These are phyloP conservation scores for Scolopax rusticola DNA, from an alignment of 2,797 vertebrate genomes.

Conservation along the genomic window DNA sequence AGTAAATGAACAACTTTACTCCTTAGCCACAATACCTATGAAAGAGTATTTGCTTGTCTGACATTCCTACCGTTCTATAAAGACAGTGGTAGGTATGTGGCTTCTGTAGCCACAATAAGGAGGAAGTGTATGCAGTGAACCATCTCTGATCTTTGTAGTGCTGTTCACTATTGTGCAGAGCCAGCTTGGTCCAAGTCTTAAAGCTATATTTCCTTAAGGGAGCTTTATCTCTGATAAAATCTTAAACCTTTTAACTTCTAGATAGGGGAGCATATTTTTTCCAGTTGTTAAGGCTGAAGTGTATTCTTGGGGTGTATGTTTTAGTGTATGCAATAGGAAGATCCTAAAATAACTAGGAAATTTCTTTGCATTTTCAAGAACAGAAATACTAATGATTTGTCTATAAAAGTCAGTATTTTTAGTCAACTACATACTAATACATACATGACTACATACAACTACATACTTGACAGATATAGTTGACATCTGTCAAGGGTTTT, in stretches of 20 bases:
- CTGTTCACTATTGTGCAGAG: neutral
- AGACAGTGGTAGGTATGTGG: neutral
- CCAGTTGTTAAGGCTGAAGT: neutral
- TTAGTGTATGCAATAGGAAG: neutral
- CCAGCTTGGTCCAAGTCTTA: neutral
- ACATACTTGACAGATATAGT: no score
- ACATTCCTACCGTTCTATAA: neutral
- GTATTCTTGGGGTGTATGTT: neutral
- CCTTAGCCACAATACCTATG: neutral
- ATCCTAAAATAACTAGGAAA: neutral
- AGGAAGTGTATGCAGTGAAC: conserved; percentile 9
- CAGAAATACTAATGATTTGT: neutral
- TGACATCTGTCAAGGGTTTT: neutral
- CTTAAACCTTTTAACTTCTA: neutral
- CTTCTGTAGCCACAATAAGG: conserved; percentile 4
- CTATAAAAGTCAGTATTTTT: neutral
- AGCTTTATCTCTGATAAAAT: neutral
- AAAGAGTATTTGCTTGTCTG: neutral
- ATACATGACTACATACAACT: no score
- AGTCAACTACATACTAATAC: no score
- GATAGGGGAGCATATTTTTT: neutral
- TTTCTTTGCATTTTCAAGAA: neutral
- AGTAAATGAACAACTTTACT: conserved; percentile 29
- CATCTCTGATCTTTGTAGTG: neutral
- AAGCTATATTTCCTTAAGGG: conserved; percentile 13